Evolutionary conservation across 2,888 invertebrate genomes (phyloP).

Genomic region (Eilema sororculum): DNA sequence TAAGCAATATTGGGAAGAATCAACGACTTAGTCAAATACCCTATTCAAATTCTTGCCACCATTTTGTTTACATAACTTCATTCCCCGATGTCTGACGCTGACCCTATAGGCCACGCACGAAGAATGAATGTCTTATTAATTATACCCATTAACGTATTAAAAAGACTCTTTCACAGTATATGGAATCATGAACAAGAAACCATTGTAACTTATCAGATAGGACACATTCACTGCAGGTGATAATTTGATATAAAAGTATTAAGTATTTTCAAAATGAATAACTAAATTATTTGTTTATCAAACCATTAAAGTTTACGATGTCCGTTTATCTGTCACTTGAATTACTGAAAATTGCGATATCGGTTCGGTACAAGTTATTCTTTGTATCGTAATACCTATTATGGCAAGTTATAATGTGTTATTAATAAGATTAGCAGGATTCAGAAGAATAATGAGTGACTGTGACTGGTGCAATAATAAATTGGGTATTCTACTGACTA

Average conservation of each 20-base stretch:
- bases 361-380: neutral
- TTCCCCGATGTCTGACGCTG: neutral
- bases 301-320: constrained; percentile 20
- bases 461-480: neutral
- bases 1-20: too few species aligned
- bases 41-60: neutral
- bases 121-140: constrained; percentile 5
- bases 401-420: neutral
- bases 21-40: too few species aligned
- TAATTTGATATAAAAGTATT: neutral
- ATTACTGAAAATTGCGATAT: neutral
- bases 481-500: neutral
- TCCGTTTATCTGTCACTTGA: constrained; percentile 8
- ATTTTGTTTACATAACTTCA: neutral
- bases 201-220: constrained; percentile 8
- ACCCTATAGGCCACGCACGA: neutral
- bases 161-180: constrained; percentile 1
- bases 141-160: neutral
- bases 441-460: neutral
- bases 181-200: neutral
- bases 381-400: neutral
- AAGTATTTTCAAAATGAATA: constrained; percentile 16
- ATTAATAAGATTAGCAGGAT: constrained; percentile 4
- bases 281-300: constrained; percentile 16
- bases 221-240: constrained; percentile 18